These are phyloP conservation scores for Chymomyza procnemis DNA, from an alignment of 2,888 invertebrate species.

Conservation along the genomic window DNA sequence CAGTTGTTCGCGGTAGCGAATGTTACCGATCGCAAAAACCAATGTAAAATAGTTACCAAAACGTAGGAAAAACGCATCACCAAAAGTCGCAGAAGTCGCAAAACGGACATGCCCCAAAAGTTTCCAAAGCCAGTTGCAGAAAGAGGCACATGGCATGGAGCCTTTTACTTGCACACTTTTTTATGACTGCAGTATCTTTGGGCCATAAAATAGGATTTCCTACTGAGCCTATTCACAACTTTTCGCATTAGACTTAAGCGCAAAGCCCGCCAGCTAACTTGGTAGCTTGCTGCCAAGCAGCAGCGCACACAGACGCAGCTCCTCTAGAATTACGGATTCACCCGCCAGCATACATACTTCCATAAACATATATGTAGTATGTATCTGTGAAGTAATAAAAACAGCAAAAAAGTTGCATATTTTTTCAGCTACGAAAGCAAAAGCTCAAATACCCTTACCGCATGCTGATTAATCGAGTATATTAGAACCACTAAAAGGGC, in stretches of 20 bases:
- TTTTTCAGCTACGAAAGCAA: constrained; percentile 33
- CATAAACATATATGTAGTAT: background rate
- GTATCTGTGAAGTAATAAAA: constrained; percentile 38
- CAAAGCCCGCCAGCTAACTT: constrained; percentile 57
- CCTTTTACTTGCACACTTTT: constrained; percentile 30
- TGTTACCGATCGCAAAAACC: background rate
- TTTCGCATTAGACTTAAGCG: constrained; percentile 74
- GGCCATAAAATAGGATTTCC: constrained; percentile 72
- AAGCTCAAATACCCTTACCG: constrained; percentile 20
- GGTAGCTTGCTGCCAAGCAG: constrained; percentile 5
- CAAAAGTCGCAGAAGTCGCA: too few relatives aligned
- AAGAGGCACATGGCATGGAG: background rate
- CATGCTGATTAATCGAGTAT: too few relatives aligned
- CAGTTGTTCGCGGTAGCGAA: background rate
- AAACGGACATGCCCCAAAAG: background rate
- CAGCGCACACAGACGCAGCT: background rate
- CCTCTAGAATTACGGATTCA: background rate
- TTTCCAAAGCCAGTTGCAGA: background rate
- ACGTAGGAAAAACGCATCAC: background rate
- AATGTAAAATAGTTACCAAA: background rate
- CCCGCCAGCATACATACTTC: constrained; percentile 19
- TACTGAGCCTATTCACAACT: constrained; percentile 73
- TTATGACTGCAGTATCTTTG: constrained; percentile 72
- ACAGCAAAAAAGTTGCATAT: constrained; percentile 42
- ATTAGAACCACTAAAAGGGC: too few relatives aligned